Conservation (phyloP, 1,140 invertebrate species). For the Holotrichia oblita region DNA sequence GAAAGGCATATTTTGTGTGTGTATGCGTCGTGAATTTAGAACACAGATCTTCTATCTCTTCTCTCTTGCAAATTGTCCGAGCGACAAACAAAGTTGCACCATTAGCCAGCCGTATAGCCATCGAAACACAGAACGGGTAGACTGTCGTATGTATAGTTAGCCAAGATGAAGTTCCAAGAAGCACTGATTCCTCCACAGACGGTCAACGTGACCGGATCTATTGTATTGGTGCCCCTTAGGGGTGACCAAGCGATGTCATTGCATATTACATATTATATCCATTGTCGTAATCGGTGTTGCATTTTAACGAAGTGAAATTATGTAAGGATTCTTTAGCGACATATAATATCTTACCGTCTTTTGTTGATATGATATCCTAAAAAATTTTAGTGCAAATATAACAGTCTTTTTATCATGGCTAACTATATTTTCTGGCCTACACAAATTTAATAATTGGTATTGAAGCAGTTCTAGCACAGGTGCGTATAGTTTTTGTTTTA, state of each 20-base stretch:
- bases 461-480: neutral
- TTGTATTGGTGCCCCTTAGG: neutral
- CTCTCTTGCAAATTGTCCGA: constrained; percentile 4
- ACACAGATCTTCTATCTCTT: neutral
- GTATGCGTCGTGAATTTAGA: constrained; percentile 25
- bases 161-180: constrained; percentile 6
- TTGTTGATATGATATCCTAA: too few species aligned
- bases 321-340: neutral
- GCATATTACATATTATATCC: neutral
- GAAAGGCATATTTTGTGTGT: constrained; percentile 6
- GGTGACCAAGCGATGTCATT: neutral
- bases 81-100: neutral
- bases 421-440: neutral
- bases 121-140: constrained; percentile 5
- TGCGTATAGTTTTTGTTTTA: neutral
- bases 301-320: neutral
- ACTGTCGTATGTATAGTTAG: neutral
- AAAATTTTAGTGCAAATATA: too few species aligned
- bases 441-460: neutral
- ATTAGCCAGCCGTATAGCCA: neutral
- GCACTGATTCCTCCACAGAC: neutral
- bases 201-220: neutral
- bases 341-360: neutral
- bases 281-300: constrained; percentile 10
- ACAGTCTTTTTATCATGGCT: neutral